Percentiles rank a stretch among this genome's conserved stretches.
Conservation (phyloP, 2,888 invertebrate species). For the Syritta pipiens region DNA sequence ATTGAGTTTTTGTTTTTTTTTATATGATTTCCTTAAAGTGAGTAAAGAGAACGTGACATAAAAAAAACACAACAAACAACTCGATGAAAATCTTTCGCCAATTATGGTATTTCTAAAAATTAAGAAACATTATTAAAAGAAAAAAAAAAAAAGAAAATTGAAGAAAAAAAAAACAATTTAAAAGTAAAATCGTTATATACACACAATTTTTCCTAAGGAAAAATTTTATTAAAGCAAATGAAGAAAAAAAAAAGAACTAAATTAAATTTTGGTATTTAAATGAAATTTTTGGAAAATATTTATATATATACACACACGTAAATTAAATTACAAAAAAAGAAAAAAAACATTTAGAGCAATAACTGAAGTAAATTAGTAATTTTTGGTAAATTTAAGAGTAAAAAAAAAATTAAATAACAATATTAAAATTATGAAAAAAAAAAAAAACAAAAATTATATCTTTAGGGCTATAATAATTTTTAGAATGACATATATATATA, state of each 20-base stretch:
- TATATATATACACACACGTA: slow-evolving; percentile 79
- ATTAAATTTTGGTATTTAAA: slow-evolving; percentile 81
- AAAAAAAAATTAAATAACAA: slow-evolving; percentile 37
- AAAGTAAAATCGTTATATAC: slow-evolving; percentile 63
- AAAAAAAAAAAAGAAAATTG: slow-evolving; percentile 2
- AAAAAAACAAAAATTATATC: slow-evolving; percentile 51
- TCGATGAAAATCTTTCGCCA: slow-evolving; percentile 38
- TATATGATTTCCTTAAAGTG: slow-evolving; percentile 32
- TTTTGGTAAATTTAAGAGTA: slow-evolving; percentile 66
- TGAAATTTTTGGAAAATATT: slow-evolving; percentile 81
- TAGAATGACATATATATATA: slow-evolving; percentile 17
- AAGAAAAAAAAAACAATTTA: slow-evolving; percentile 1
- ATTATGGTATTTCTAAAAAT: slow-evolving; percentile 41
- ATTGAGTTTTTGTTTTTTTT: slow-evolving; percentile 31
- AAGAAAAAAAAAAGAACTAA: slow-evolving; percentile 77
- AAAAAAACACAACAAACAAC: slow-evolving; percentile 9
- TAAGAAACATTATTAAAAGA: slow-evolving; percentile 5
- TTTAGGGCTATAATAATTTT: slow-evolving; percentile 60
- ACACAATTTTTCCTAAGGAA: slow-evolving; percentile 67
- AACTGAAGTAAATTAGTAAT: slow-evolving; percentile 67
- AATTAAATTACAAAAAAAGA: slow-evolving; percentile 74
- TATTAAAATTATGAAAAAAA: slow-evolving; percentile 18
- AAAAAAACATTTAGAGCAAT: slow-evolving; percentile 75
- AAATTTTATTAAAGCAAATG: slow-evolving; percentile 71
- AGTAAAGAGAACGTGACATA: slow-evolving; percentile 9